Conservation (phyloP, 2,113 vertebrate species). For the Gorsachius goisagi region DNA sequence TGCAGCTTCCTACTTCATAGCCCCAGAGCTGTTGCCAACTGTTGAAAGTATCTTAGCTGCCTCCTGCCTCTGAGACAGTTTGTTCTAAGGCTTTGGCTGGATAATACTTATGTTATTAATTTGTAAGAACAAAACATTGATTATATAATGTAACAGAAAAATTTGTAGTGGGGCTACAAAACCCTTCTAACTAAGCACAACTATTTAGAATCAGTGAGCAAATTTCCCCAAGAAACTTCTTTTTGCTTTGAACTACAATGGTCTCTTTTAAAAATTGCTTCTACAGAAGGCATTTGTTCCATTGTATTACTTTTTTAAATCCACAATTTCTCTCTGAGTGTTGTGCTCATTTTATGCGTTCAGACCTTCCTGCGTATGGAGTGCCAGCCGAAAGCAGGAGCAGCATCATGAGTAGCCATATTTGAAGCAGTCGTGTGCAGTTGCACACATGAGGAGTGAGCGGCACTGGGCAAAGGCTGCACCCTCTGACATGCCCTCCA, state of each 20-base stretch:
- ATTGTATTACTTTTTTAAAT: background rate
- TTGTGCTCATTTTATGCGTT: background rate
- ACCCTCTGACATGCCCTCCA: background rate
- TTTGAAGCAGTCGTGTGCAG: background rate
- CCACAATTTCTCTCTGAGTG: too few relatives aligned
- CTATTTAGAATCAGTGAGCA: background rate
- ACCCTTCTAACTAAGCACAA: background rate
- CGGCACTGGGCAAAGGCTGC: background rate
- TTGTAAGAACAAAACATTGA: background rate
- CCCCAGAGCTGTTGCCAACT: background rate
- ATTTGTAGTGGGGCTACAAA: background rate
- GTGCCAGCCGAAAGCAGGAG: background rate
- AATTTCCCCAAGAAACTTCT: background rate
- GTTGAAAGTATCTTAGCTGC: background rate
- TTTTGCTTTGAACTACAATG: background rate
- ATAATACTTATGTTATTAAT: background rate
- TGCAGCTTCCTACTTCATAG: background rate
- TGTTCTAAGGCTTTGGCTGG: background rate
- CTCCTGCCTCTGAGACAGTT: background rate
- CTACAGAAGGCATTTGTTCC: background rate
- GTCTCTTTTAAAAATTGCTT: background rate
- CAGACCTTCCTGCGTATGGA: background rate
- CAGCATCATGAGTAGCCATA: fast-evolving
- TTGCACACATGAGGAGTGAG: fast-evolving
- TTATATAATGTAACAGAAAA: background rate